phyloP scores from a whole-genome alignment of 2,797 vertebrate species.

The Cryptoblepharus egeriae region DNA sequence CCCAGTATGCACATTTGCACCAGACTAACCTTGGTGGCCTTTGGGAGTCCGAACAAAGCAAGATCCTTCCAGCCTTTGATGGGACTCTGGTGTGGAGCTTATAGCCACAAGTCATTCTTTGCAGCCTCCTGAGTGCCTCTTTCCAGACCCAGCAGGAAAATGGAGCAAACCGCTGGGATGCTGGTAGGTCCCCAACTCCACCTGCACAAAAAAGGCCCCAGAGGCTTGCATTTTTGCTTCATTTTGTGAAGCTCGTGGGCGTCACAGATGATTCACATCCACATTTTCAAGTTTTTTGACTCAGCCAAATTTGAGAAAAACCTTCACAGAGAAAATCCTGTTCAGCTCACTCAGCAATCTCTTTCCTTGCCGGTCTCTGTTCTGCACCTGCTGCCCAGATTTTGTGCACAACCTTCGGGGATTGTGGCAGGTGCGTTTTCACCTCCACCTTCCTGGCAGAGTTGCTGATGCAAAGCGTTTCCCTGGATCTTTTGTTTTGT shows the following conservation, averaged over 20 bases:
- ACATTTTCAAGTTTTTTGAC: neutral
- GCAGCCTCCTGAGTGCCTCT: neutral
- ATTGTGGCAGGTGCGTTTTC: slow-evolving; percentile 17
- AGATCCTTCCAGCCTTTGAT: no score
- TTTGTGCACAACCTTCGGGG: neutral
- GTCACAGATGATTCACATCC: neutral
- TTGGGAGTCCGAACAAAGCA: no score
- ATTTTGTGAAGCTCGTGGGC: neutral
- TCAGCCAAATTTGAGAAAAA: neutral
- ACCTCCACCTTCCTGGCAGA: neutral
- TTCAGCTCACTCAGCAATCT: neutral
- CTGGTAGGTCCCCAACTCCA: no score
- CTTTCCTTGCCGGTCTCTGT: neutral
- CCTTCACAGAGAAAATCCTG: neutral
- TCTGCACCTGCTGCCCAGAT: neutral
- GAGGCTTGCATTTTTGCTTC: no score
- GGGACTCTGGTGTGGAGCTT: no score
- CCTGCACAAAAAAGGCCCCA: no score
- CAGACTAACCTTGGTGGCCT: no score
- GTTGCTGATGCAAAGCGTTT: neutral
- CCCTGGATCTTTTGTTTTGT: neutral
- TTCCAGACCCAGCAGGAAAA: neutral
- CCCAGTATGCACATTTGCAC: no score
- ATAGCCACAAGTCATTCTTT: no score
- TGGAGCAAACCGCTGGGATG: neutral